Evolutionary conservation across 2,888 invertebrate genomes (phyloP).

Genomic region (Pterostichus niger): DNA sequence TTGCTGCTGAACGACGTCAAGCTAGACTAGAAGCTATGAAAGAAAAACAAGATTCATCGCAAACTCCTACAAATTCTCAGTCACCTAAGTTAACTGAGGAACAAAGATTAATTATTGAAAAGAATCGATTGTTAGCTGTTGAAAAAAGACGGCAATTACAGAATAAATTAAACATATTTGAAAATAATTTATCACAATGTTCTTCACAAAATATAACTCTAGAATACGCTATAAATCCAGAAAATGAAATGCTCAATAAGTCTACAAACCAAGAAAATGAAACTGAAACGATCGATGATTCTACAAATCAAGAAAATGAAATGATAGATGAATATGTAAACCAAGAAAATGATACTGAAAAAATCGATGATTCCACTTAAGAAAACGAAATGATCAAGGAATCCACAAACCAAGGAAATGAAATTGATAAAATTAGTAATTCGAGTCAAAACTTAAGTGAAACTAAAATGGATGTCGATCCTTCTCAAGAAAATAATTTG

Average conservation of each 20-base stretch:
- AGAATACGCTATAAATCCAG: not conserved
- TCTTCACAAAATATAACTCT: not conserved
- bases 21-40: constrained; percentile 57
- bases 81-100: constrained; percentile 79
- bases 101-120: constrained; percentile 84
- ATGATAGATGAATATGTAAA: no score
- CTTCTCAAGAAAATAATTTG: not conserved
- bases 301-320: no score
- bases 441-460: not conserved
- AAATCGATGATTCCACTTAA: no score
- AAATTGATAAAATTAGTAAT: not conserved
- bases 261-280: no score
- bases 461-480: constrained; percentile 10
- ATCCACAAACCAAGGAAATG: no score
- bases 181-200: not conserved
- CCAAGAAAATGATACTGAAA: no score
- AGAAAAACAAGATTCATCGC: constrained; percentile 38
- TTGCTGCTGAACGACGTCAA: constrained; percentile 55
- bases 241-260: not conserved
- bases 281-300: no score
- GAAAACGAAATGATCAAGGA: no score
- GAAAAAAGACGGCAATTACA: constrained; percentile 22
- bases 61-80: constrained; percentile 61
- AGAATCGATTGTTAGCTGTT: constrained; percentile 78
- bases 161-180: not conserved